A percentile compares a stretch with the other conserved stretches of the same genome.
Evolutionary conservation across 1,140 invertebrate species (phyloP).

Genomic region (Neotoxoptera formosana): DNA sequence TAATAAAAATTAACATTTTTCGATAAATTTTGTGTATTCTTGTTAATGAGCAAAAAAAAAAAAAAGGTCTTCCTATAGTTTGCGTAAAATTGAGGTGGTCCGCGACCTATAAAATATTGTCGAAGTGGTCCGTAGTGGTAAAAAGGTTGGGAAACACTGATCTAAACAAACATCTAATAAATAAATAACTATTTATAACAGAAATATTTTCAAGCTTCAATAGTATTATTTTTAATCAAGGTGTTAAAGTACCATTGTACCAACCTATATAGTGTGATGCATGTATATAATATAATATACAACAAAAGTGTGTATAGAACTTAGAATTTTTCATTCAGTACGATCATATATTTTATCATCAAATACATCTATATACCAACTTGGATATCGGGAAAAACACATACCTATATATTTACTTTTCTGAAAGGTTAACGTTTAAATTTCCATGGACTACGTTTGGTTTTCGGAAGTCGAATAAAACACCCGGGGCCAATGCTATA

Average conservation of each 20-base stretch:
- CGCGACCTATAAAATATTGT: no score
- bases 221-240: background rate
- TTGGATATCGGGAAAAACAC: background rate
- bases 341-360: background rate
- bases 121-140: no score
- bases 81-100: no score
- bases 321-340: background rate
- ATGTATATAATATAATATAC: background rate
- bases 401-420: conserved; percentile 35
- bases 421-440: conserved; percentile 44
- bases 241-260: background rate
- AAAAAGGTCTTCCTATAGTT: no score
- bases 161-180: no score
- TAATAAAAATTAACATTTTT: no score
- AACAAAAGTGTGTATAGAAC: background rate
- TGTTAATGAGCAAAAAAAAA: no score
- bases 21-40: no score
- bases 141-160: no score
- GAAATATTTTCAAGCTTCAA: background rate
- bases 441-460: conserved; percentile 22
- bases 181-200: background rate
- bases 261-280: background rate
- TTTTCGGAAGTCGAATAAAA: conserved; percentile 57
- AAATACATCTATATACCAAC: background rate
- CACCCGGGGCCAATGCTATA: background rate